phyloP scores from a whole-genome alignment of 2,888 invertebrate genomes.

The Drosophila anceps region DNA sequence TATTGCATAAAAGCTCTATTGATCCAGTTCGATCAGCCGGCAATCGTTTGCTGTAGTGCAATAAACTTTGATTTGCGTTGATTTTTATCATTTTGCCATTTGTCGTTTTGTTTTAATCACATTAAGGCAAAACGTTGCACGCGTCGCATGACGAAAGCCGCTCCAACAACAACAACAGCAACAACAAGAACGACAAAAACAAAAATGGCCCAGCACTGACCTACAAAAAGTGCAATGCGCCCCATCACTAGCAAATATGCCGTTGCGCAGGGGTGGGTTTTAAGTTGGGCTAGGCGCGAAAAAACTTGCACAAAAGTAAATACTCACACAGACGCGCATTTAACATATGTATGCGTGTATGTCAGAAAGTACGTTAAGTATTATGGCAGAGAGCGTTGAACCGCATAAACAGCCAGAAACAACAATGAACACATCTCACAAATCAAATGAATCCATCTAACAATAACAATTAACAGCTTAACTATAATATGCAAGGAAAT shows the following conservation, averaged over 20 bases:
- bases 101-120: slow-evolving; percentile 65
- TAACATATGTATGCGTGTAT: background rate
- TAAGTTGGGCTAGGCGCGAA: slow-evolving; percentile 42
- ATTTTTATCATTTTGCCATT: slow-evolving; percentile 53
- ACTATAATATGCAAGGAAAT: slow-evolving; percentile 29
- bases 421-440: slow-evolving; percentile 6
- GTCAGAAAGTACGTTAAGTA: slow-evolving; percentile 16
- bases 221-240: slow-evolving; percentile 78
- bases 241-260: slow-evolving; percentile 39
- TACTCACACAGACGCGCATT: background rate
- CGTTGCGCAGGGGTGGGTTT: slow-evolving; percentile 62
- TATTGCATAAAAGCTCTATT: background rate
- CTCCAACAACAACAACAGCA: slow-evolving; percentile 11
- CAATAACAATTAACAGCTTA: slow-evolving; percentile 12
- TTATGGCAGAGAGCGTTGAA: slow-evolving; percentile 34
- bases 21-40: background rate
- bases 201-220: slow-evolving; percentile 60
- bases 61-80: slow-evolving; percentile 65
- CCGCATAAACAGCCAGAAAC: slow-evolving; percentile 10
- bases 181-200: slow-evolving; percentile 5
- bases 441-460: slow-evolving; percentile 12
- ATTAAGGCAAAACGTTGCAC: slow-evolving; percentile 68
- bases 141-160: slow-evolving; percentile 62
- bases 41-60: slow-evolving; percentile 45
- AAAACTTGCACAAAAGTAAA: slow-evolving; percentile 17